Evolutionary conservation across 1,140 invertebrate species (phyloP).

Genomic region (Lepidurus apus): DNA sequence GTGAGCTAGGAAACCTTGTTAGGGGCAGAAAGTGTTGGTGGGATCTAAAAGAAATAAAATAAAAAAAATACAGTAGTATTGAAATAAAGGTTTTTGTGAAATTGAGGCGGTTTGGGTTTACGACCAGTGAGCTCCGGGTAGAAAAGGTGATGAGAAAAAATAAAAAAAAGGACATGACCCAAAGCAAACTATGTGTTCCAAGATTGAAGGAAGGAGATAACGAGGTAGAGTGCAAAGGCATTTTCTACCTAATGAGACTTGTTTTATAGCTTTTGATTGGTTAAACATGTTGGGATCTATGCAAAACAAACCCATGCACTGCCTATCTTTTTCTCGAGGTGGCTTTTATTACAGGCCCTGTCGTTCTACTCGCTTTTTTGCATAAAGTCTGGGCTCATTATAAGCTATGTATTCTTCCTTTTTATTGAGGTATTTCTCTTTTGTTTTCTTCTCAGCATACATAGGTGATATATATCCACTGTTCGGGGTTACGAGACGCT

Average conservation of each 20-base stretch:
- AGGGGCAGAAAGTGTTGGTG: neutral
- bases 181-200: no score
- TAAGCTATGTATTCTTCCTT: neutral
- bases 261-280: neutral
- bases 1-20: no score
- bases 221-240: neutral
- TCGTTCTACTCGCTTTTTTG: neutral
- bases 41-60: neutral
- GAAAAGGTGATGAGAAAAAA: neutral
- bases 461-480: neutral
- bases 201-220: neutral
- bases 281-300: neutral
- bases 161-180: neutral
- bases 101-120: no score
- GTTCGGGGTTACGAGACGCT: neutral
- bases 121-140: no score
- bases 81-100: no score
- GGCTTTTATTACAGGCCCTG: neutral
- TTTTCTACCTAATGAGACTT: slow-evolving; percentile 6
- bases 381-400: neutral
- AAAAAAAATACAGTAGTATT: neutral
- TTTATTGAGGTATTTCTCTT: neutral
- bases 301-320: neutral
- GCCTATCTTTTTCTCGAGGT: neutral
- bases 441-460: neutral